A percentile compares a stretch with the other conserved stretches of the same genome.
Evolutionary conservation across 2,888 invertebrate species (phyloP).

Genomic region (Conomelus anceps): DNA sequence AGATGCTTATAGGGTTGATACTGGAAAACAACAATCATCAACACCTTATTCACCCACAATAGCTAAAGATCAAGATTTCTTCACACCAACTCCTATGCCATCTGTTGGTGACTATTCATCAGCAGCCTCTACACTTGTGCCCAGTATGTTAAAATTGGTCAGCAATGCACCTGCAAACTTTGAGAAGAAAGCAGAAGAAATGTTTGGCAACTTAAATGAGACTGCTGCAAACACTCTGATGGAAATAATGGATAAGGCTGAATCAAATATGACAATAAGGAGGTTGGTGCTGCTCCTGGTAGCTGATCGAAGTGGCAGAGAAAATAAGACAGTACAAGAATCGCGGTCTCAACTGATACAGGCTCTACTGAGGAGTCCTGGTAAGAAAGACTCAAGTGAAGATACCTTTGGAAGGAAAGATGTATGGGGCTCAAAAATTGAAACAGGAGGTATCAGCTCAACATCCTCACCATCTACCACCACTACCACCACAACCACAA

Average conservation of each 20-base stretch:
- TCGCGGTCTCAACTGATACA: slow-evolving; percentile 61
- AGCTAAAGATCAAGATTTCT: slow-evolving; percentile 2
- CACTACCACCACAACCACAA: slow-evolving; percentile 37
- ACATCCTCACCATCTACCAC: slow-evolving; percentile 39
- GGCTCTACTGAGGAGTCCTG: slow-evolving; percentile 59
- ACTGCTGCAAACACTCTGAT: slow-evolving; percentile 66
- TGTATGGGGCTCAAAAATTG: not conserved
- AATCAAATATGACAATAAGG: slow-evolving; percentile 35
- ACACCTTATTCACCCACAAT: not conserved
- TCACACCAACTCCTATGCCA: slow-evolving; percentile 16
- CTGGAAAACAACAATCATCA: not conserved
- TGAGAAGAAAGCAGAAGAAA: slow-evolving; percentile 63
- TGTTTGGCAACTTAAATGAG: slow-evolving; percentile 68
- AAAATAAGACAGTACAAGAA: slow-evolving; percentile 58
- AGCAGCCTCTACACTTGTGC: slow-evolving; percentile 1
- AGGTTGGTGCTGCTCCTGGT: slow-evolving; percentile 67
- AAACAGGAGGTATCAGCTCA: slow-evolving; percentile 3
- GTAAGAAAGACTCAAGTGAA: not conserved
- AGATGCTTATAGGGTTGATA: not conserved
- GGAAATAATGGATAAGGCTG: slow-evolving; percentile 75
- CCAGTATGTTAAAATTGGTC: slow-evolving; percentile 41
- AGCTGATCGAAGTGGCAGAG: slow-evolving; percentile 61
- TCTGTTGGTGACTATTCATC: slow-evolving; percentile 14
- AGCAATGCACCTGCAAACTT: slow-evolving; percentile 59
- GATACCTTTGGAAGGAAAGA: not conserved